Conservation (phyloP, 2,113 vertebrate genomes). For the Albula goreensis region DNA sequence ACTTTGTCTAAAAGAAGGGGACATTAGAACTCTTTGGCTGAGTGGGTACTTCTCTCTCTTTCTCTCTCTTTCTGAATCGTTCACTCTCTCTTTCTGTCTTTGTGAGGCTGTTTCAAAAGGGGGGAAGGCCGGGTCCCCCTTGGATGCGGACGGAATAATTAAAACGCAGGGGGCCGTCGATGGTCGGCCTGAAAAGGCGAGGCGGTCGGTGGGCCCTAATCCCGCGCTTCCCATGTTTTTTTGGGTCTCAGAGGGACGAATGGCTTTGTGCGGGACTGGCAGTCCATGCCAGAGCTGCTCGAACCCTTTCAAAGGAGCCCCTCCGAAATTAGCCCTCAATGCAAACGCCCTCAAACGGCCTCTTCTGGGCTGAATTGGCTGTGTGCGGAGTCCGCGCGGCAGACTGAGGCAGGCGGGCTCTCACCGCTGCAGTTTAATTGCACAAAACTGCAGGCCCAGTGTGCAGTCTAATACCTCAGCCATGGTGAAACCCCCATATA, state of each 20-base stretch:
- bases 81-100: not conserved
- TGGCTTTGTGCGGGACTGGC: not conserved
- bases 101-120: not conserved
- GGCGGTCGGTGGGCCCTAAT: not conserved
- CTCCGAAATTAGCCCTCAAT: not conserved
- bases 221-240: not conserved
- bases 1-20: not conserved
- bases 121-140: not conserved
- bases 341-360: not conserved
- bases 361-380: conserved; percentile 1
- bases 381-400: not conserved
- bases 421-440: not conserved
- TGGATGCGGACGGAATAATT: not conserved
- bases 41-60: not conserved
- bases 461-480: not conserved
- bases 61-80: not conserved
- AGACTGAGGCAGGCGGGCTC: not conserved
- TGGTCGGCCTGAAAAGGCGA: not conserved
- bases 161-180: not conserved
- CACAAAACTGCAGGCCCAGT: not conserved
- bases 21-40: not conserved
- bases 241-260: not conserved
- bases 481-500: not conserved
- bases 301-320: not conserved
- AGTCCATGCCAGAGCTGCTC: not conserved